phyloP scores from a whole-genome alignment of 37 sponge, comb jelly and placozoan genomes.

The Cliona cf. orientalis region DNA sequence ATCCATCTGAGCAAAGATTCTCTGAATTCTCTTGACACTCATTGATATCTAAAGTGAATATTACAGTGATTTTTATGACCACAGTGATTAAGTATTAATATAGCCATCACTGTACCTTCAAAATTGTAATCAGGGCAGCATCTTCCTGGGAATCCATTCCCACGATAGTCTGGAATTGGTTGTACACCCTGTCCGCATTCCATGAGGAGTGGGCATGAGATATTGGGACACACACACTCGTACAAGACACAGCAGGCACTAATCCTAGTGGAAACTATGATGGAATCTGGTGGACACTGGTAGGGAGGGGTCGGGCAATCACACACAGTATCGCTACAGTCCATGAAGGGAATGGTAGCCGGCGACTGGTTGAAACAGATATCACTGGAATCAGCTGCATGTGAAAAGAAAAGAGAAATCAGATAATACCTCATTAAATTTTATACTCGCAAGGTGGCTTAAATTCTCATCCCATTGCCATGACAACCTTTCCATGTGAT shows the following conservation, averaged over 20 bases:
- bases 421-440: too few relatives aligned
- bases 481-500: too few relatives aligned
- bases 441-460: too few relatives aligned
- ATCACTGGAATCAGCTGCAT: too few relatives aligned
- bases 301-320: conserved; percentile 62
- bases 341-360: not conserved
- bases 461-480: too few relatives aligned
- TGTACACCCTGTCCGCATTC: conserved; percentile 73
- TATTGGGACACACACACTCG: conserved; percentile 74
- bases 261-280: conserved; percentile 50
- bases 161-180: conserved; percentile 63
- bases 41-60: conserved; percentile 71
- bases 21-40: conserved; percentile 55
- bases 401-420: too few relatives aligned
- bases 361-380: too few relatives aligned
- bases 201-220: conserved; percentile 73
- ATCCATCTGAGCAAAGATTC: conserved; percentile 58
- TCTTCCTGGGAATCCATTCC: conserved; percentile 75
- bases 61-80: not conserved
- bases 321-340: conserved; percentile 39
- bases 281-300: conserved; percentile 76
- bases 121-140: conserved; percentile 80
- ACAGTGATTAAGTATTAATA: not conserved
- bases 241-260: conserved; percentile 77
- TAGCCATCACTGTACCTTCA: conserved; percentile 37